Percentiles rank a stretch among this genome's conserved stretches.
These are phyloP conservation scores for Rattus rattus DNA, from an alignment of 2,113 vertebrate genomes.

Conservation along the genomic window DNA sequence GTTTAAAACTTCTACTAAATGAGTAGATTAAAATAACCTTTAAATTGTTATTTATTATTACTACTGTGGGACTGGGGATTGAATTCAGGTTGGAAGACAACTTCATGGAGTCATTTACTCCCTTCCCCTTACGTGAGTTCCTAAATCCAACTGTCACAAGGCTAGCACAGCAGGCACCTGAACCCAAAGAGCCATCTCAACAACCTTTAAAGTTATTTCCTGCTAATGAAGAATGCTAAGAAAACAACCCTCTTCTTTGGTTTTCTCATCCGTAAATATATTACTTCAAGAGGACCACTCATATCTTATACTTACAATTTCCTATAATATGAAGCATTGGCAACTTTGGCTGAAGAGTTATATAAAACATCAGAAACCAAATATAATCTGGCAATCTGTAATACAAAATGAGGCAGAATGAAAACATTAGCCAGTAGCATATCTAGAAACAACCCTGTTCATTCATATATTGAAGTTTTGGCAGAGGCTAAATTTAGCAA, in stretches of 20 bases:
- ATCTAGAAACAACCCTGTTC: not conserved
- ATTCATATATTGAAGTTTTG: not conserved
- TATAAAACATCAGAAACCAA: constrained; percentile 98
- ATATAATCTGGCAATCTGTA: constrained; percentile 97
- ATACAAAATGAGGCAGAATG: constrained; percentile 75
- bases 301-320: constrained; percentile 95
- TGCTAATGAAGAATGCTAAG: not conserved
- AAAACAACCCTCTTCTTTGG: constrained; percentile 54
- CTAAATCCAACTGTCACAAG: not conserved
- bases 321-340: constrained; percentile 99
- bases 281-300: constrained; percentile 53
- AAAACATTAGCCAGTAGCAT: constrained; percentile 39
- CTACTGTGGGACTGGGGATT: not conserved
- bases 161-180: not conserved
- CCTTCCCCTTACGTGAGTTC: not conserved
- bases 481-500: not conserved
- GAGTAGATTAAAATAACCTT: constrained; percentile 43
- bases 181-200: not conserved
- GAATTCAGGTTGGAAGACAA: not conserved
- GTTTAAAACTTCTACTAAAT: constrained; percentile 3
- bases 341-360: constrained; percentile 99
- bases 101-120: not conserved
- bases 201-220: not conserved
- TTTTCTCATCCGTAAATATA: constrained; percentile 43
- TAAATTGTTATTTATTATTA: not conserved